Percentiles rank a stretch among this genome's conserved stretches.
These are phyloP conservation scores for Toxonevra muliebris DNA, from an alignment of 2,888 invertebrate genomes.

Conservation along the genomic window DNA sequence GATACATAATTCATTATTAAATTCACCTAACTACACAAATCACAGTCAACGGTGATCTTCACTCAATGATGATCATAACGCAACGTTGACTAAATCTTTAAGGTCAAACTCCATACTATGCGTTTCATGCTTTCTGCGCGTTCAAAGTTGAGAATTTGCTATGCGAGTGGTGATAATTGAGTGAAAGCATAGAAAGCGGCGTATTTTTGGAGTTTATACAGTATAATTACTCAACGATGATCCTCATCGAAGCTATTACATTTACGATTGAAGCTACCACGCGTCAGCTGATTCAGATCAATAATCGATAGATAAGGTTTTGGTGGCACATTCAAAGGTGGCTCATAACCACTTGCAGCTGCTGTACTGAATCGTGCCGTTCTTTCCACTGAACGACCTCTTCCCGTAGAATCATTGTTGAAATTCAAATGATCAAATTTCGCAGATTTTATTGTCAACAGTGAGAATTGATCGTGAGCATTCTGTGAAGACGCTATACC, in stretches of 20 bases:
- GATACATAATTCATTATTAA: too few relatives aligned
- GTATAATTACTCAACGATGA: too few relatives aligned
- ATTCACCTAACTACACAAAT: too few relatives aligned
- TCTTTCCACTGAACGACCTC: conserved; percentile 36
- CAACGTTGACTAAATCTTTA: too few relatives aligned
- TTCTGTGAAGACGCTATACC: conserved; percentile 42
- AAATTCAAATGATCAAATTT: conserved; percentile 52
- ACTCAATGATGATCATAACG: too few relatives aligned
- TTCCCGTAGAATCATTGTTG: conserved; percentile 47
- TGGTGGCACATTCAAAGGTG: conserved; percentile 64
- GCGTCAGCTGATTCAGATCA: conserved; percentile 76
- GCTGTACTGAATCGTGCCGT: conserved; percentile 33
- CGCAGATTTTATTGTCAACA: conserved; percentile 54
- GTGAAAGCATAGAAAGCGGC: too few relatives aligned
- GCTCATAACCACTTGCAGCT: conserved; percentile 39
- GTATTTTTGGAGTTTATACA: too few relatives aligned
- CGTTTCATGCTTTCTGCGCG: too few relatives aligned
- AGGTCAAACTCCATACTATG: too few relatives aligned
- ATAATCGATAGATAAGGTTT: conserved; percentile 77
- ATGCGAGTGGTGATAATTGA: too few relatives aligned
- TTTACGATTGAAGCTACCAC: conserved; percentile 68
- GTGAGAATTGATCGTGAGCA: conserved; percentile 59
- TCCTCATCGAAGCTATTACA: conserved; percentile 37
- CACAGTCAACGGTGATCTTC: too few relatives aligned
- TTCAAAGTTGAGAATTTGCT: too few relatives aligned